phyloP scores from a whole-genome alignment of 1,140 invertebrate species.

The Arctopsyche grandis region DNA sequence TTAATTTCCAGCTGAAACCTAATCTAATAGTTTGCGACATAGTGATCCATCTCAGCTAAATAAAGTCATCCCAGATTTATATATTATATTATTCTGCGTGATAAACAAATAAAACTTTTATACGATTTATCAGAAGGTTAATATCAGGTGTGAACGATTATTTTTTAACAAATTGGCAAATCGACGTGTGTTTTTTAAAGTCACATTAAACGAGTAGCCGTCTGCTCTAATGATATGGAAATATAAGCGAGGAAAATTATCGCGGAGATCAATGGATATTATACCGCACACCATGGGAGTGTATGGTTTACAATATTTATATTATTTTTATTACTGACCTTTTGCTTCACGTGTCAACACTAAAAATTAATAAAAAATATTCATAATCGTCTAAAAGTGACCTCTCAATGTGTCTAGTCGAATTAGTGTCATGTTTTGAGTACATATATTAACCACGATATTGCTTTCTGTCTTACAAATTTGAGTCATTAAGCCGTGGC shows the following conservation, averaged over 20 bases:
- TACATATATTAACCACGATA: not conserved
- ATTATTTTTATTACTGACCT: not conserved
- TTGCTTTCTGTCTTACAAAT: not conserved
- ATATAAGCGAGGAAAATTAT: not conserved
- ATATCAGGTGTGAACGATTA: too few species aligned
- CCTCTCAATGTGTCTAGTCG: conserved; percentile 17
- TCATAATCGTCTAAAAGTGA: not conserved
- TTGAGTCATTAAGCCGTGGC: not conserved
- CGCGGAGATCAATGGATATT: conserved; percentile 1
- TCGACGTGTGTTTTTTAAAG: too few species aligned
- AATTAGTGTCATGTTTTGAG: conserved; percentile 20
- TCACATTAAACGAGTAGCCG: not conserved
- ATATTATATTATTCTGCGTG: too few species aligned
- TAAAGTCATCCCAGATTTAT: too few species aligned
- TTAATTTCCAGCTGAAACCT: too few species aligned
- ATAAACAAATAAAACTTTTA: too few species aligned
- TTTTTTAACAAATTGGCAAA: too few species aligned
- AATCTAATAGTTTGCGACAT: too few species aligned
- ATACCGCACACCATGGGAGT: not conserved
- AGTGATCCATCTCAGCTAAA: too few species aligned
- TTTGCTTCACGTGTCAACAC: not conserved
- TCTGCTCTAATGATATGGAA: not conserved
- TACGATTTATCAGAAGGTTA: too few species aligned
- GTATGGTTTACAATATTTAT: not conserved
- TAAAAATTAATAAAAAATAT: not conserved